Evolutionary conservation across 2,888 invertebrate genomes (phyloP).

Genomic region (Zaprionus lineosus): DNA sequence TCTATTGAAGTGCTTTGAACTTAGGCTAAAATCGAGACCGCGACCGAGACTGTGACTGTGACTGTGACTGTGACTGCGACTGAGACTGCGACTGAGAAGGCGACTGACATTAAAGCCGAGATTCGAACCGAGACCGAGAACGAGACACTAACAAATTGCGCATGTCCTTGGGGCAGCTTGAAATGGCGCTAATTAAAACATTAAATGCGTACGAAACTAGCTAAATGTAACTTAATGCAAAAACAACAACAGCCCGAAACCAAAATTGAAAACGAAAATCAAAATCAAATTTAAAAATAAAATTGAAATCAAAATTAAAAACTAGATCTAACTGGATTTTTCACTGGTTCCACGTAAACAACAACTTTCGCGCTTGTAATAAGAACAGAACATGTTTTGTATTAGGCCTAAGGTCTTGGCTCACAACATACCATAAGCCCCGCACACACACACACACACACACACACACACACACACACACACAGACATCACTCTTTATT

Average conservation of each 20-base stretch:
- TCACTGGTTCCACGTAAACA: slow-evolving; percentile 31
- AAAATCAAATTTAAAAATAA: slow-evolving; percentile 2
- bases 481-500: no score
- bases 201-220: slow-evolving; percentile 58
- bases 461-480: no score
- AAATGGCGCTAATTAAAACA: slow-evolving; percentile 71
- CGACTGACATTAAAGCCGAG: no score
- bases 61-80: not conserved
- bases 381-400: slow-evolving; percentile 31
- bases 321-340: slow-evolving; percentile 46
- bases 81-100: not conserved
- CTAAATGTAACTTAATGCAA: slow-evolving; percentile 23
- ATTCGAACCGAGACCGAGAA: slow-evolving; percentile 16
- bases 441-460: slow-evolving; percentile 1
- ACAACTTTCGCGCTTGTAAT: slow-evolving; percentile 35
- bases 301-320: no score
- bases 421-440: no score
- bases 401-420: slow-evolving; percentile 6
- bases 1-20: slow-evolving; percentile 44
- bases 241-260: slow-evolving; percentile 10
- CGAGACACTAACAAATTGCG: not conserved
- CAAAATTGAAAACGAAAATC: not conserved
- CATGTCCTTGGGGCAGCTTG: slow-evolving; percentile 55
- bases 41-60: not conserved
- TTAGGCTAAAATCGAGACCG: slow-evolving; percentile 2